phyloP scores from a whole-genome alignment of 2,888 invertebrate genomes.

The Omphaloscelis lunosa region DNA sequence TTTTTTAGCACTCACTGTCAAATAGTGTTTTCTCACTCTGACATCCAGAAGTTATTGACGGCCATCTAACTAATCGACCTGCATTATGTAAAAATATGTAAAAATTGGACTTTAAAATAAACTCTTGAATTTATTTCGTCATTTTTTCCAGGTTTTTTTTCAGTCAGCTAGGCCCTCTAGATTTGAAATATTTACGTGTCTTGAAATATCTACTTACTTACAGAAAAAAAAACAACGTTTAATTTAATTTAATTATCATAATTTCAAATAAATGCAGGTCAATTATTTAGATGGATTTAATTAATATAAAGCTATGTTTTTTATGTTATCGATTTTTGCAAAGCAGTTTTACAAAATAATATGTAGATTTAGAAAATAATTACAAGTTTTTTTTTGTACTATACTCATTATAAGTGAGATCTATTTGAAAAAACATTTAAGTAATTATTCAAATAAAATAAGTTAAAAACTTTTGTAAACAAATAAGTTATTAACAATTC shows the following conservation, averaged over 20 bases:
- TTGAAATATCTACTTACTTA: no score
- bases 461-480: neutral
- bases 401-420: constrained; percentile 12
- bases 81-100: no score
- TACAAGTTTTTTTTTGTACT: neutral
- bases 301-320: no score
- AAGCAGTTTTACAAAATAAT: neutral
- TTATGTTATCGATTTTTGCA: neutral
- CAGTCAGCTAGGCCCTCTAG: no score
- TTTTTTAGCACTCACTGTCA: neutral
- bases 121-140: no score
- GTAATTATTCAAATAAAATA: neutral
- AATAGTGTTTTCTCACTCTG: neutral
- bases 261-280: neutral
- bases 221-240: no score
- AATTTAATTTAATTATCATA: no score
- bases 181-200: no score
- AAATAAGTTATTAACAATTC: constrained; percentile 1
- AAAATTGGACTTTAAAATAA: no score
- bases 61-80: neutral
- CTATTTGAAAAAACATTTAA: constrained; percentile 14
- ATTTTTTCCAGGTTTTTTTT: no score
- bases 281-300: neutral
- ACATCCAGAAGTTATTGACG: neutral
- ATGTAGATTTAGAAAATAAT: neutral